These are phyloP conservation scores for Steinernema khuongi DNA, from an alignment of 1,140 invertebrate species.

Conservation along the genomic window DNA sequence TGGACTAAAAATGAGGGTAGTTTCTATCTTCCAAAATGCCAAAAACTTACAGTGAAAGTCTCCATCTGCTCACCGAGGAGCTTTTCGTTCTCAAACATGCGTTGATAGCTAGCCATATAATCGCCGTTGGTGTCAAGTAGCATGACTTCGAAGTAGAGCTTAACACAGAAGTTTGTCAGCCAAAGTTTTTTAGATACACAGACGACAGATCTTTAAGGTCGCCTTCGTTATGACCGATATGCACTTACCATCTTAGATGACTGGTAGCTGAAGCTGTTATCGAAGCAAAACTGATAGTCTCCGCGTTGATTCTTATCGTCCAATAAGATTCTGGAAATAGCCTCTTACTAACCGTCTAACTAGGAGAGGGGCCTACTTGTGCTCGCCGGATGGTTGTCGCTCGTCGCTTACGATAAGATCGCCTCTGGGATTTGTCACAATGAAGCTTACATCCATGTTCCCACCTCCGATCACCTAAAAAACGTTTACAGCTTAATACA, in stretches of 20 bases:
- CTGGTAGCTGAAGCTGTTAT: constrained; percentile 1
- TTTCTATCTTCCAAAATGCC: not conserved
- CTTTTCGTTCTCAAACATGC: not conserved
- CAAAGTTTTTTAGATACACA: not conserved
- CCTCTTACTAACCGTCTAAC: not conserved
- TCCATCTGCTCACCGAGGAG: not conserved
- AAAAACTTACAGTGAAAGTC: not conserved
- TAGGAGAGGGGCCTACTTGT: not conserved
- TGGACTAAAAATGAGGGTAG: not conserved
- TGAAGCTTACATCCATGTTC: not conserved
- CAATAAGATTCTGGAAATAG: not conserved
- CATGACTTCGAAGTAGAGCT: constrained; percentile 7
- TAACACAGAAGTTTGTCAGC: no score
- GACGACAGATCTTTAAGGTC: no score
- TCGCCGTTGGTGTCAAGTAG: not conserved
- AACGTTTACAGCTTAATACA: no score
- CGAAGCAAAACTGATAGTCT: not conserved
- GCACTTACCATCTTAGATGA: not conserved
- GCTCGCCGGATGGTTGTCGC: not conserved
- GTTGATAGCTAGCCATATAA: not conserved
- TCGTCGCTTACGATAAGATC: not conserved
- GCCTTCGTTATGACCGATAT: not conserved
- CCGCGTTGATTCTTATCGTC: not conserved
- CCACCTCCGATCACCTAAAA: not conserved
- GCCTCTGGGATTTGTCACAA: not conserved